Percentiles rank a stretch among this genome's conserved stretches.
Conservation (phyloP, 2,113 vertebrate genomes). For the Falco punctatus region DNA sequence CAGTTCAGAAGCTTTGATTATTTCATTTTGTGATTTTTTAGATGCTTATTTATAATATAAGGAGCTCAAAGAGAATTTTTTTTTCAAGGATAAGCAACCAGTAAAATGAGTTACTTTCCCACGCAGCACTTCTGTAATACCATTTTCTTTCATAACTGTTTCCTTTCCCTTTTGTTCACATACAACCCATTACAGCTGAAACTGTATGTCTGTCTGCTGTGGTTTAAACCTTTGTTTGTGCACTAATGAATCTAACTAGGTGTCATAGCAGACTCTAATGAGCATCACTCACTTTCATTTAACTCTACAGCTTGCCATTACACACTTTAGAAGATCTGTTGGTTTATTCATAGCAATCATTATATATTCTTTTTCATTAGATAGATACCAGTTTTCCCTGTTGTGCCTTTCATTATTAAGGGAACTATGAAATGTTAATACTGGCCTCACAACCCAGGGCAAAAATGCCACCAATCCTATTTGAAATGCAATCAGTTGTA, state of each 20-base stretch:
- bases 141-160: not conserved
- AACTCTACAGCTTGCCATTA: constrained; percentile 24
- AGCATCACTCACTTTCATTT: constrained; percentile 45
- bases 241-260: constrained; percentile 43
- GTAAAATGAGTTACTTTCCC: not conserved
- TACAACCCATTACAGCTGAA: not conserved
- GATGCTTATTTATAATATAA: not conserved
- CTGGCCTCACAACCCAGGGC: constrained; percentile 8
- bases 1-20: not conserved
- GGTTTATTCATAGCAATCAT: constrained; percentile 50
- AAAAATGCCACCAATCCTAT: not conserved
- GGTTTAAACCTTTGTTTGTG: constrained; percentile 19
- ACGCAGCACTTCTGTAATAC: not conserved
- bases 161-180: constrained; percentile 12
- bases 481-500: not conserved
- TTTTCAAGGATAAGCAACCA: not conserved
- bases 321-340: constrained; percentile 23
- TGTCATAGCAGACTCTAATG: constrained; percentile 49
- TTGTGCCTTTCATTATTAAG: constrained; percentile 41
- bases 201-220: not conserved
- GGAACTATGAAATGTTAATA: constrained; percentile 54
- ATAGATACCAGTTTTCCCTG: constrained; percentile 28
- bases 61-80: not conserved
- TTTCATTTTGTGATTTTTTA: not conserved
- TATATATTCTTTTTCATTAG: constrained; percentile 61